Evolutionary conservation across 2,888 invertebrate species (phyloP).

Genomic region (Tolmerus cingulatus): DNA sequence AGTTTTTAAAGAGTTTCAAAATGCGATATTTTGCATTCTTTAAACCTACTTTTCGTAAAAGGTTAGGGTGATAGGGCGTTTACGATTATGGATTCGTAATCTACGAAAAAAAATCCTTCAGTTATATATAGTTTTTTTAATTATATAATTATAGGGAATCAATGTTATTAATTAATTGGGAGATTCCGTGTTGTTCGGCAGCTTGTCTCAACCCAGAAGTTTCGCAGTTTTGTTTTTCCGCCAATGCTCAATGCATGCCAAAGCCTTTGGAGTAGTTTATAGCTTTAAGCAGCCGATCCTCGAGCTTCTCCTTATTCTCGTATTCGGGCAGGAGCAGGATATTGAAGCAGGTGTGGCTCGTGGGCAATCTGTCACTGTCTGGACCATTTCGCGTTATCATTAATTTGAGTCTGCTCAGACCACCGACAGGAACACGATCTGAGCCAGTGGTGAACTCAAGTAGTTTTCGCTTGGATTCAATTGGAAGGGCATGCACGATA

Average conservation of each 20-base stretch:
- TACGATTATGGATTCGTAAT: no score
- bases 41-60: no score
- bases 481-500: conserved; percentile 80
- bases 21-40: no score
- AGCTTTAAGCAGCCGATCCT: conserved; percentile 90
- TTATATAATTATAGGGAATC: no score
- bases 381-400: conserved; percentile 91
- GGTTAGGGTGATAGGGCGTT: no score
- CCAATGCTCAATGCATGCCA: conserved; percentile 74
- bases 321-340: conserved; percentile 92
- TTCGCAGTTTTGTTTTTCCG: background rate
- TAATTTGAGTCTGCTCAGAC: conserved; percentile 85
- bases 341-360: conserved; percentile 96
- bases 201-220: no score
- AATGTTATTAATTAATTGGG: no score
- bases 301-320: conserved; percentile 81
- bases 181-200: no score
- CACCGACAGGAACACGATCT: conserved; percentile 92
- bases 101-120: no score
- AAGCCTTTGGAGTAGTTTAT: conserved; percentile 96
- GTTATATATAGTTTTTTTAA: no score
- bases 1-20: no score
- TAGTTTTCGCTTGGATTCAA: conserved; percentile 84
- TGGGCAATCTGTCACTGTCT: conserved; percentile 90
- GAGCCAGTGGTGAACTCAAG: conserved; percentile 90